These are phyloP conservation scores for Elephantulus edwardii DNA, from an alignment of 2,113 vertebrate species.

Conservation along the genomic window DNA sequence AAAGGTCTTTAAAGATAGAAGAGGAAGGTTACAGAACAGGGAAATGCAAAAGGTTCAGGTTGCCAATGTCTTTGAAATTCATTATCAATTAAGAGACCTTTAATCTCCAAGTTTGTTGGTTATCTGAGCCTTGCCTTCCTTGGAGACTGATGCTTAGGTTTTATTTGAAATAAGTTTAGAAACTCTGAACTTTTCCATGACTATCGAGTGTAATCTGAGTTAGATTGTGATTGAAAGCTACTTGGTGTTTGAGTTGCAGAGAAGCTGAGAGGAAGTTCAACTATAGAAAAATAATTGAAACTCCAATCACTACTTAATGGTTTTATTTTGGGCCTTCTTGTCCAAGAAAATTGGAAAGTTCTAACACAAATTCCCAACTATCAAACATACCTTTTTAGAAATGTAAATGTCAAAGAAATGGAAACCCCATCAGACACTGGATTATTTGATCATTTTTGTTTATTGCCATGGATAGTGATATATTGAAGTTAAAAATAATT, in stretches of 20 bases:
- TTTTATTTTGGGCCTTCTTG: neutral
- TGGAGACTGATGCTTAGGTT: neutral
- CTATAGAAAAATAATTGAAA: neutral
- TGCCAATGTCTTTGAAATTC: neutral
- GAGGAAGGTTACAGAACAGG: neutral
- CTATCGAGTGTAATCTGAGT: neutral
- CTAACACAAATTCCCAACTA: neutral
- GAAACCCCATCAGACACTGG: neutral
- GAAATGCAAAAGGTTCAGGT: neutral
- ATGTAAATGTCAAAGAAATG: neutral
- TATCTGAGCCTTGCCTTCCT: neutral
- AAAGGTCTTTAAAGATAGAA: neutral
- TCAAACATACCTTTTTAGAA: neutral
- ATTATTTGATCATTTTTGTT: neutral
- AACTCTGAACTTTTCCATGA: neutral
- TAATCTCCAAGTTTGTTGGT: neutral
- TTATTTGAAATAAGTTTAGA: slow-evolving; percentile 10
- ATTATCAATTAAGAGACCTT: neutral
- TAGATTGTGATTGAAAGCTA: neutral
- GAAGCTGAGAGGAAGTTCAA: neutral
- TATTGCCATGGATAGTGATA: neutral
- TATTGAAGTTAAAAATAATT: slow-evolving; percentile 5
- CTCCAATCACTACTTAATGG: neutral
- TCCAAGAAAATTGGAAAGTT: neutral
- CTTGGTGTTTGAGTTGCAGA: neutral